Percentiles rank a stretch among this genome's conserved stretches.
phyloP scores from a whole-genome alignment of 2,888 invertebrate species.

The Polyommatus icarus region DNA sequence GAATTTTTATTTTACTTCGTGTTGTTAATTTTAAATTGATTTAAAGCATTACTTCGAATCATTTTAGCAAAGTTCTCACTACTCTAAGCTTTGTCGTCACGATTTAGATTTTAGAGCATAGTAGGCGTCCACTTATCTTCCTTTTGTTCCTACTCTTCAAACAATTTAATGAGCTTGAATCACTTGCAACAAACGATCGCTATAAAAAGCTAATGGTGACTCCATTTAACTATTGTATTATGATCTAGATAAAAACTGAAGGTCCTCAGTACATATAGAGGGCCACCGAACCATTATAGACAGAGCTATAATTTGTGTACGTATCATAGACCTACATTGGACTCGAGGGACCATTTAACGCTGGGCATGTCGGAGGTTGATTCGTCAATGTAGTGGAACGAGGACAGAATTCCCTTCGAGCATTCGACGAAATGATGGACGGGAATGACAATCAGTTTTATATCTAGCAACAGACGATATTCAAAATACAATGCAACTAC shows the following conservation, averaged over 20 bases:
- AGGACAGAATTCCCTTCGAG: slow-evolving; percentile 16
- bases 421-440: slow-evolving; percentile 35
- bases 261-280: slow-evolving; percentile 11
- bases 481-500: not conserved
- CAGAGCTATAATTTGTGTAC: slow-evolving; percentile 4
- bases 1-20: not conserved
- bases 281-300: not conserved
- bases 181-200: not conserved
- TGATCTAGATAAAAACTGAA: slow-evolving; percentile 19
- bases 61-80: not conserved
- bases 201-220: not conserved
- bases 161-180: not conserved
- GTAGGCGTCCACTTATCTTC: not conserved
- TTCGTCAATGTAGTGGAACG: slow-evolving; percentile 23
- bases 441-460: slow-evolving; percentile 45
- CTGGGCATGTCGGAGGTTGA: not conserved
- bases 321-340: not conserved
- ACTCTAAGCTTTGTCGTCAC: not conserved
- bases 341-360: not conserved
- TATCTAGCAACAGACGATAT: slow-evolving; percentile 41
- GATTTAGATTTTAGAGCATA: no score
- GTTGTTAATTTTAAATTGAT: not conserved
- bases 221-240: not conserved
- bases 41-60: not conserved
- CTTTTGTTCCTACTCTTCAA: not conserved